Base-by-base conservation (phyloP, 2,797 vertebrate species). In the Rhinella marina region DNA sequence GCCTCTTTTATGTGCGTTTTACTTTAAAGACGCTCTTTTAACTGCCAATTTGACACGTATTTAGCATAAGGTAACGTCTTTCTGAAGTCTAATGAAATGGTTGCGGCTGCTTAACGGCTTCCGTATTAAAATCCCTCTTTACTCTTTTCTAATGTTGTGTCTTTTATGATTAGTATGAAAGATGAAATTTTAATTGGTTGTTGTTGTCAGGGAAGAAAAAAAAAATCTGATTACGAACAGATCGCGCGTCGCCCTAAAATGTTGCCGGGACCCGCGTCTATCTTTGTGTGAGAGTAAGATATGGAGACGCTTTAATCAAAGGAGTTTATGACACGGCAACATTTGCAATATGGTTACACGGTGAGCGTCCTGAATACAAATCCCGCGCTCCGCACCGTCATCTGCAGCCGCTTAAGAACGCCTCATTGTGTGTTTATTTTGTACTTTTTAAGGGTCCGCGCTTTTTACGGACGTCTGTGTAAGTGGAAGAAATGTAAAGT, bases 61-160 rank as follows among this genome's bases (percentile, higher is more conserved):
- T 93, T 93, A 92, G 90, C 92, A 92, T 91, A 92, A 92, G 93
- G 93, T 91, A 92, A 91, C 90, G 88, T 90, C 92, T 93, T 92
- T 94, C 91, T 92, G 92, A 93, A 92, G 91, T 77, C n/a, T 88
- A 91, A 90, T 92, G 91, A 92, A 93, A 91, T 91, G 84, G 92
- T 90, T 91, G 90, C 90, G 90, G 56, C 87, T 81, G 88, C 92
- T 92, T 91, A 91, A 93, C 82, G 83, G 57, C 87, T 87, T 62
- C 32, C 83, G 86, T 92, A 90, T 91, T 93, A 91, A 91, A 92
- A 91, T 90, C 80, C 61, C 59, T 90, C 90, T 91, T 90, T 92
- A 77, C 75, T 91, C 90, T 90, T 91, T 81, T 87, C 90, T 92
- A 91, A 90, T 78, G 84, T 91, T 89, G 50, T 86, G 88, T 86